These are phyloP conservation scores for Helogale parvula DNA, from an alignment of 2,113 vertebrate species.

Conservation along the genomic window DNA sequence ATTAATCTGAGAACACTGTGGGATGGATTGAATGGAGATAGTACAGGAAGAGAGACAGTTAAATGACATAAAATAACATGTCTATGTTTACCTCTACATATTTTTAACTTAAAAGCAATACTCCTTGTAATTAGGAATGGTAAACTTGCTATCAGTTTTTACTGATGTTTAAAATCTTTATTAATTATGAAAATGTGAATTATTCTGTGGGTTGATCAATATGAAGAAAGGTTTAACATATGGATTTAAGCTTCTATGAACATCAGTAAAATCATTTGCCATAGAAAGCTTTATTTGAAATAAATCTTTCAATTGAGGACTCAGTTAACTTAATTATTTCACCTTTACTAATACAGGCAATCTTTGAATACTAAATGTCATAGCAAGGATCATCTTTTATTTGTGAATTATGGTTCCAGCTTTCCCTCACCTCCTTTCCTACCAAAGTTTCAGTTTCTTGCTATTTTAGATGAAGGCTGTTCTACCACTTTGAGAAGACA, in stretches of 20 bases:
- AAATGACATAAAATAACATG: neutral
- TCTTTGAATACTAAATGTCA: neutral
- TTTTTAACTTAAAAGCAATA: neutral
- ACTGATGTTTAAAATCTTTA: neutral
- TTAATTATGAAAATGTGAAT: neutral
- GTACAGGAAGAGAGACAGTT: neutral
- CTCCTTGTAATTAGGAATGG: neutral
- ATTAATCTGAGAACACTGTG: neutral
- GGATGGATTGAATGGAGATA: neutral
- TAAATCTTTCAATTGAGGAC: neutral
- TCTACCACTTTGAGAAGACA: neutral
- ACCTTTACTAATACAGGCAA: neutral
- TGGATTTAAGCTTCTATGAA: neutral
- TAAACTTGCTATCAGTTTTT: neutral
- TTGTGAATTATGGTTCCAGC: neutral
- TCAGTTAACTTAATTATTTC: neutral
- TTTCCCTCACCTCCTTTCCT: neutral
- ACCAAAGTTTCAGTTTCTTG: neutral
- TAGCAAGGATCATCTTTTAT: neutral
- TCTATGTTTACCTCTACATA: neutral
- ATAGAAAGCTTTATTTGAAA: slow-evolving; percentile 18
- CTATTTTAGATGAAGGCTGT: neutral
- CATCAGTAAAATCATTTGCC: neutral
- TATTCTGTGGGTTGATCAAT: neutral
- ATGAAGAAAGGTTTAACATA: slow-evolving; percentile 3